Evolutionary conservation across 2,797 vertebrate genomes (phyloP).

Genomic region (Rhinichthys osculus): DNA sequence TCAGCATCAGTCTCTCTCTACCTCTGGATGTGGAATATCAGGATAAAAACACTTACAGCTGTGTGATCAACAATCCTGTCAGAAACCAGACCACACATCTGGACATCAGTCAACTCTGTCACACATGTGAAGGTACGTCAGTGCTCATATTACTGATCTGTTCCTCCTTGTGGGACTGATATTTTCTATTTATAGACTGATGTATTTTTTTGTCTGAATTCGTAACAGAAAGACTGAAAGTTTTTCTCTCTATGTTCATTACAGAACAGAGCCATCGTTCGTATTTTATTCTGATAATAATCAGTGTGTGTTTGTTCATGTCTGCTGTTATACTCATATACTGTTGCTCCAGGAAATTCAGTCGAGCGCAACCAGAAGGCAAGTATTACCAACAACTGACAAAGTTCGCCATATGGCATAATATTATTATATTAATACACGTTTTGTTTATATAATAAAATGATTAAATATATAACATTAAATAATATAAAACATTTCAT

Average conservation of each 20-base stretch:
- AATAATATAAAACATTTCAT: neutral
- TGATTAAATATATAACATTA: neutral
- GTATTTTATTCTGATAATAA: neutral
- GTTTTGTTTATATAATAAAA: neutral
- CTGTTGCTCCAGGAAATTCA: neutral
- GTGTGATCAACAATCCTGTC: neutral
- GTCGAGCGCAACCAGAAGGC: neutral
- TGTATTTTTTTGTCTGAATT: neutral
- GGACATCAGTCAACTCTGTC: neutral
- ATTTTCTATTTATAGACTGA: neutral
- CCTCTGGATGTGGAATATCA: slow-evolving; percentile 11
- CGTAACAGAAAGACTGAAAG: neutral
- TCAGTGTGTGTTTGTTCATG: neutral
- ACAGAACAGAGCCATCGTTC: neutral
- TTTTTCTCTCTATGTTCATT: neutral
- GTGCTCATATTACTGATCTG: neutral
- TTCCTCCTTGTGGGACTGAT: neutral
- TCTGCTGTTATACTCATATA: neutral
- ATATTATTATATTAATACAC: neutral
- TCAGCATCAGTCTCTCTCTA: neutral
- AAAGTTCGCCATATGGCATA: neutral
- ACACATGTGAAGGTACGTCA: neutral
- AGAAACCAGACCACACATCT: neutral
- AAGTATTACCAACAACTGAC: neutral
- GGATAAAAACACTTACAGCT: neutral